Conservation (phyloP, 2,113 vertebrate species). For the Danio rerio region GRCz12tu NC_133190.1:14417001-14417500, state of each 20-base stretch:
- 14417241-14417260: not conserved
- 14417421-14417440: conserved; percentile 6
- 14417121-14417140: not conserved
- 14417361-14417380: conserved; percentile 49
- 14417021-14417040: too few relatives aligned
- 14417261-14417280: not conserved
- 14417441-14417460: not conserved
- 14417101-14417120: not conserved
- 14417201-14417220: conserved; percentile 17
- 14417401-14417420: not conserved
- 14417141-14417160: not conserved
- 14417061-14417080: not conserved
- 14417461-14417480: not conserved
- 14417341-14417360: not conserved
- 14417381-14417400: conserved; percentile 40
- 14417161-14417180: not conserved
- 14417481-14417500: not conserved
- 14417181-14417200: not conserved
- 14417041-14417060: not conserved
- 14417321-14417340: not conserved
- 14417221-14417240: not conserved
- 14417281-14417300: not conserved
- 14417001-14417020: too few relatives aligned
- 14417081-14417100: not conserved
- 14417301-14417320: not conserved